A percentile compares a stretch with the other conserved stretches of the same genome.
Evolutionary conservation across 2,113 vertebrate species (phyloP).

Genomic region (Myiozetetes cayanensis): DNA sequence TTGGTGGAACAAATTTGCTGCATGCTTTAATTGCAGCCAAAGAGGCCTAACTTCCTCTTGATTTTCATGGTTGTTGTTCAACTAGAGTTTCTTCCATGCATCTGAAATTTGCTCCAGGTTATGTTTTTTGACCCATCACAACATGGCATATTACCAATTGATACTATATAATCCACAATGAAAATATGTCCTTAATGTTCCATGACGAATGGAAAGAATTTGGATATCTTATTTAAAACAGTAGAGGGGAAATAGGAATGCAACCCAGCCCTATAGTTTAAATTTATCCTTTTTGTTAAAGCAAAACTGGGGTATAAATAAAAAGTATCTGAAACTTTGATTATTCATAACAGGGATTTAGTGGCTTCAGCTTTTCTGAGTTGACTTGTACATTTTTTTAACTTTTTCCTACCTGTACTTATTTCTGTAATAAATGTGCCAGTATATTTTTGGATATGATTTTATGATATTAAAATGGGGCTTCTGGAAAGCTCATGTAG

Average conservation of each 20-base stretch:
- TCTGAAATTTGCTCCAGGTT: slow-evolving; percentile 30
- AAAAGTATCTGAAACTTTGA: not conserved
- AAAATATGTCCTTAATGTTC: slow-evolving; percentile 20
- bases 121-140: not conserved
- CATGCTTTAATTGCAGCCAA: slow-evolving; percentile 45
- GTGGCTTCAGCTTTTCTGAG: not conserved
- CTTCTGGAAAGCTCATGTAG: not conserved
- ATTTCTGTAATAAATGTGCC: not conserved
- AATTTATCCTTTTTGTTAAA: not conserved
- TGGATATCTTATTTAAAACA: slow-evolving; percentile 20
- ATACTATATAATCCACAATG: not conserved
- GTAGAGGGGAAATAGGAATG: not conserved
- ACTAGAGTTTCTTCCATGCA: not conserved
- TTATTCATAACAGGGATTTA: not conserved
- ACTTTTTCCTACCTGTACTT: not conserved
- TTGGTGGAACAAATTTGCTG: slow-evolving; percentile 39
- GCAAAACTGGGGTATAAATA: not conserved
- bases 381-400: not conserved
- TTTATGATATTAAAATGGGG: not conserved
- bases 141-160: not conserved
- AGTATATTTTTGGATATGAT: not conserved
- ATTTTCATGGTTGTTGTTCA: slow-evolving; percentile 34
- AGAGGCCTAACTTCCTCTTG: not conserved
- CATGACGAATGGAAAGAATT: slow-evolving; percentile 22
- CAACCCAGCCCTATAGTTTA: not conserved